Percentiles rank a stretch among this genome's conserved stretches.
phyloP scores from a whole-genome alignment of 2,113 vertebrate genomes.

The Malurus melanocephalus region DNA sequence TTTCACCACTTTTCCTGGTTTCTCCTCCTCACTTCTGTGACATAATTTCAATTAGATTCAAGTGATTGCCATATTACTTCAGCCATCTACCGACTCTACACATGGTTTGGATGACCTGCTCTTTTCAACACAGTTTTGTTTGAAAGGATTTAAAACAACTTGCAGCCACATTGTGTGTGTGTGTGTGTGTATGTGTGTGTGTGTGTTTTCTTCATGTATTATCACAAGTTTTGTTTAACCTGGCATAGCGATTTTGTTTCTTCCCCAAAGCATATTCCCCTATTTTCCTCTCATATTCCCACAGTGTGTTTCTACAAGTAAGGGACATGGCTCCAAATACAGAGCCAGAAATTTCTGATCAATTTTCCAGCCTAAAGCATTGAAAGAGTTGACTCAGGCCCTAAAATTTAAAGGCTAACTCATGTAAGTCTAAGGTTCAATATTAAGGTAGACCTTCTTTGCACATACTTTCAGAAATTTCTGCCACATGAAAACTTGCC shows the following conservation, averaged over 20 bases:
- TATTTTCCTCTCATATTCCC: background rate
- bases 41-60: background rate
- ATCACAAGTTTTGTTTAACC: background rate
- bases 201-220: rapidly evolving
- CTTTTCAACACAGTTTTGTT: background rate
- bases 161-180: background rate
- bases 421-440: background rate
- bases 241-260: background rate
- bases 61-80: background rate
- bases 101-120: background rate
- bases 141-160: background rate
- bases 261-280: background rate
- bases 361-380: background rate
- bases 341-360: background rate
- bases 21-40: background rate
- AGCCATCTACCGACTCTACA: background rate
- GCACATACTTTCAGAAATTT: background rate
- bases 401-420: background rate
- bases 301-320: background rate
- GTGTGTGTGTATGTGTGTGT: rapidly evolving
- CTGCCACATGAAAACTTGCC: background rate
- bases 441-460: background rate
- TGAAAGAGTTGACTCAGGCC: background rate
- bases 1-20: background rate
- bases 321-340: rapidly evolving